Percentiles rank a stretch among this genome's conserved stretches.
These are phyloP conservation scores for Manis crassicaudata DNA, from an alignment of 2,797 vertebrate species.

Conservation along the genomic window DNA sequence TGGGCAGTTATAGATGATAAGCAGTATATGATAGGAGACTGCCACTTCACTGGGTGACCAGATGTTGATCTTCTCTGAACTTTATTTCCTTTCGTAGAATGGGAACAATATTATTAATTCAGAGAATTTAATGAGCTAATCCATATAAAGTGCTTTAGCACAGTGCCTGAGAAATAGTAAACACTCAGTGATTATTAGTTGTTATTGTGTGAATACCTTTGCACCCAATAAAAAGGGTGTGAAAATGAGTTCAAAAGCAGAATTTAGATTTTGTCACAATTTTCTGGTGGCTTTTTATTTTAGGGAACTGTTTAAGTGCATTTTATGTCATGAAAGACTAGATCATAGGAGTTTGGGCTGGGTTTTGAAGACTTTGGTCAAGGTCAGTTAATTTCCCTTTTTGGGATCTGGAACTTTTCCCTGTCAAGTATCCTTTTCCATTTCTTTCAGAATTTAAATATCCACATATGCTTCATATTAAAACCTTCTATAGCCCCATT, in stretches of 20 bases:
- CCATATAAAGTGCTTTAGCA: not conserved
- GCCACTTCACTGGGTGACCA: not conserved
- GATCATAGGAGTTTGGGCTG: not conserved
- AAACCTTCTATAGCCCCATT: not conserved
- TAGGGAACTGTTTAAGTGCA: not conserved
- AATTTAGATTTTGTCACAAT: slow-evolving; percentile 28
- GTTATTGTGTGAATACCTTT: not conserved
- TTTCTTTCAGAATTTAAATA: slow-evolving; percentile 24
- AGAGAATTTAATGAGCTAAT: slow-evolving; percentile 35
- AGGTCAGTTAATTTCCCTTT: not conserved
- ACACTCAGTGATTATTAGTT: not conserved
- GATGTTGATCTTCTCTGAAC: slow-evolving; percentile 1
- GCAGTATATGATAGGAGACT: not conserved
- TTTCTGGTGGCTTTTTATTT: not conserved
- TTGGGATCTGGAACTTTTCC: slow-evolving; percentile 11
- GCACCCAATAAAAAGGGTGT: not conserved
- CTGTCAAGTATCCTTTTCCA: not conserved
- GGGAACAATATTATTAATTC: not conserved
- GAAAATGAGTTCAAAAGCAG: not conserved
- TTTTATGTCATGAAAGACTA: slow-evolving; percentile 49
- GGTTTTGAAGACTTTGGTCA: slow-evolving; percentile 13
- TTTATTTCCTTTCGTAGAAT: slow-evolving; percentile 35
- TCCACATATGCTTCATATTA: not conserved
- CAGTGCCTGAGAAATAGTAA: not conserved
- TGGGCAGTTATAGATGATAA: not conserved